Evolutionary conservation across 2,888 invertebrate species (phyloP), one percentile per base, ranked within the genome.

Genomic region (Macaria notata): DNA sequence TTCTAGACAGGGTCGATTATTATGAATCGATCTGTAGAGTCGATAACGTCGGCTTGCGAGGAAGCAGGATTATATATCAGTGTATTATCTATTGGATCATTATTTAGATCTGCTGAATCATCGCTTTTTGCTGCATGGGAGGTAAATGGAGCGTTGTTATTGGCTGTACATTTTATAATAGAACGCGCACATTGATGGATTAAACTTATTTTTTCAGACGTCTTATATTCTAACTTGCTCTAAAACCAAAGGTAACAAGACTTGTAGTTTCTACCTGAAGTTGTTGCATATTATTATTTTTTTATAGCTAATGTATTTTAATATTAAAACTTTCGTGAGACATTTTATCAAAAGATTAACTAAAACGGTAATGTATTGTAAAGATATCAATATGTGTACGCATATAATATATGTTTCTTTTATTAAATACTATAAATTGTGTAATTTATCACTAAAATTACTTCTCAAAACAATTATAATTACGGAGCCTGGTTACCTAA

Each of bases 1-100:
- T 63, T 54, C 63, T 54, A 63, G 63, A 61, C 62, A 54, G 61
- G 46, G 48, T 52, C 56, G 65, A 65, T 65, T 56, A 65, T 65
- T 56, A 56, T 55, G 31, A 59, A 45, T 54, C 58, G 64, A 66
- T 68, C 49, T 46, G 19, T 44, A 36, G 62, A 59, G 46, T 54
- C 46, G 69, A 64, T 66, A 62, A 58, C 48, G 62, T 65, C 62
- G 57, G 49, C 52, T 63, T 46, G 43, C 48, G 39, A 31, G 41
- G 54, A 43, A 41, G n/a, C 39, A 42, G 46, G 44, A 42, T 53
- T 42, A 46, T 53, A 9, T 49, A 54, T 53, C 38, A 38, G 46
- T 48, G 4, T 8, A 41, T 41, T 41, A 41, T 41, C 41, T 41
- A 9, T 41, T 5, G 41, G 9, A 4, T 49, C 50, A 49, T 46